phyloP scores from a whole-genome alignment of 2,797 vertebrate species.

The Helicolenus hilgendorfi region DNA sequence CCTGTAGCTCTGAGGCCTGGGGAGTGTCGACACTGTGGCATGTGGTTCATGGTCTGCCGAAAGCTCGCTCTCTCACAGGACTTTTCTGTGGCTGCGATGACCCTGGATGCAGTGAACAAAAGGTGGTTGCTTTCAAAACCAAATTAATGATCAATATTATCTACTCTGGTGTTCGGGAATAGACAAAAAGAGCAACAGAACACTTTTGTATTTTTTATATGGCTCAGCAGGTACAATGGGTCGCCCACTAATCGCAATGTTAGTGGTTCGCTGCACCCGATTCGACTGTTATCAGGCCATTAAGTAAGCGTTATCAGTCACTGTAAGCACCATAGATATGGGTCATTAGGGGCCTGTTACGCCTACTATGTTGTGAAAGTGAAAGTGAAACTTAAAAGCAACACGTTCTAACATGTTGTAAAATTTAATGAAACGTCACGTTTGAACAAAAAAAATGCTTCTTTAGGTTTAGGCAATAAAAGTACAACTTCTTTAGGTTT shows the following conservation, averaged over 20 bases:
- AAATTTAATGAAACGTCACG: no score
- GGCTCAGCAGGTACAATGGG: not conserved
- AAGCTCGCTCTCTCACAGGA: not conserved
- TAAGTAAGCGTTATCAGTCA: no score
- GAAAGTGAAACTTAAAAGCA: no score
- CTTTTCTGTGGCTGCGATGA: not conserved
- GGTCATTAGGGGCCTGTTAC: no score
- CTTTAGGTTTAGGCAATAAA: no score
- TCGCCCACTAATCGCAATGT: no score
- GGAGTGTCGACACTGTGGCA: constrained; percentile 25
- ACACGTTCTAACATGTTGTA: no score
- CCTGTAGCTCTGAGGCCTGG: constrained; percentile 44
- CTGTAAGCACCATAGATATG: no score
- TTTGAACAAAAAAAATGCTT: no score
- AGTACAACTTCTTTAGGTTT: no score
- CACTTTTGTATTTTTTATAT: not conserved
- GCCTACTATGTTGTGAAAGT: no score
- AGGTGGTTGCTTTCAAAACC: not conserved
- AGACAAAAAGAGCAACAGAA: not conserved
- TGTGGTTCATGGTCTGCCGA: not conserved
- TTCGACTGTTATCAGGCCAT: no score
- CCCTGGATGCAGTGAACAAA: constrained; percentile 8
- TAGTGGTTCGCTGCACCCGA: not conserved
- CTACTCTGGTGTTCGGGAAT: not conserved
- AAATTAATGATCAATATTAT: not conserved